phyloP scores from a whole-genome alignment of 2,888 invertebrate genomes.

The Melinopterus prodromus region DNA sequence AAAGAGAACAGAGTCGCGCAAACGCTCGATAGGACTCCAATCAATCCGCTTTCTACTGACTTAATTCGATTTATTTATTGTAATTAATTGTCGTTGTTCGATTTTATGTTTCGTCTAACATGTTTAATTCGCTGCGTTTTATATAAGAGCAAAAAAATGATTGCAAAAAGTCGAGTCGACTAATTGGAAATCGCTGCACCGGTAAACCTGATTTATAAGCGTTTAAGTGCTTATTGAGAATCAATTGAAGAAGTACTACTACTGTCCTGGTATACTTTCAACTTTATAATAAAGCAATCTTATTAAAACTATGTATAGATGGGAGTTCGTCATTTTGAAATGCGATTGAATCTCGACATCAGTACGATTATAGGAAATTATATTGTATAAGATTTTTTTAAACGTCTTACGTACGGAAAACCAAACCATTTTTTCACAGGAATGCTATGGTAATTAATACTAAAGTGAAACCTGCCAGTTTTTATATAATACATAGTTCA shows the following conservation, averaged over 20 bases:
- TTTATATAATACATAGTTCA: too few species aligned
- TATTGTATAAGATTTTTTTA: not conserved
- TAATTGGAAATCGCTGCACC: not conserved
- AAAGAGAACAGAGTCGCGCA: not conserved
- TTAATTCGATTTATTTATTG: not conserved
- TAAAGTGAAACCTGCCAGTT: too few species aligned
- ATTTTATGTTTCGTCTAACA: conserved; percentile 4
- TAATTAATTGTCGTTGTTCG: not conserved
- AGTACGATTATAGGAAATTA: not conserved
- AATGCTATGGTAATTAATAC: too few species aligned
- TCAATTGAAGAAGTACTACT: not conserved
- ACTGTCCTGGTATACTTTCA: not conserved
- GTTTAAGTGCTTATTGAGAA: not conserved
- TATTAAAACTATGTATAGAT: not conserved
- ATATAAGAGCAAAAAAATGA: not conserved
- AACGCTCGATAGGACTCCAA: not conserved
- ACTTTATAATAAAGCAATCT: not conserved
- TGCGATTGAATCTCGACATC: not conserved
- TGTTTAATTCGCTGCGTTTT: not conserved
- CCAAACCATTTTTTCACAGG: too few species aligned
- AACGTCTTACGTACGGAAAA: too few species aligned
- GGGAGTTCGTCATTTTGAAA: not conserved
- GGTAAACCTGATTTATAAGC: not conserved
- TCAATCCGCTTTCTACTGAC: not conserved
- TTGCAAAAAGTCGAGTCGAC: not conserved